Conservation (phyloP, 2,797 vertebrate genomes). For the Miichthys miiuy region DNA sequence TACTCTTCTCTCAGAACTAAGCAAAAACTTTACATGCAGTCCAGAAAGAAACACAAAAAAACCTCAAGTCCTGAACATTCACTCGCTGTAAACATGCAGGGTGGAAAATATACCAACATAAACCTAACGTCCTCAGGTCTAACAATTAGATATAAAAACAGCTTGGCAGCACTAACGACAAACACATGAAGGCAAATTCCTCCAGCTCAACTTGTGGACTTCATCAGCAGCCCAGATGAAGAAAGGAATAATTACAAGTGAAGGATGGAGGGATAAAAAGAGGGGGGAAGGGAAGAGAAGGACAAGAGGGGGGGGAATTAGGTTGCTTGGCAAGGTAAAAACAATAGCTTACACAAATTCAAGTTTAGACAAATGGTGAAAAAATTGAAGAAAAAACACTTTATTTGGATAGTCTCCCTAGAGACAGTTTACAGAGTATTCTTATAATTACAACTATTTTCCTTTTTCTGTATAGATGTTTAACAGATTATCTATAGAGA, state of each 20-base stretch:
- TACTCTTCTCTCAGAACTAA: conserved; percentile 25
- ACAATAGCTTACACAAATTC: neutral
- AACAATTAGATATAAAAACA: conserved; percentile 64
- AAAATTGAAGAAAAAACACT: neutral
- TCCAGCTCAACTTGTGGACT: conserved; percentile 40
- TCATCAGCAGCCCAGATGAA: conserved; percentile 37
- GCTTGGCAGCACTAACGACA: conserved; percentile 70
- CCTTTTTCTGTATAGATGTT: too few species aligned
- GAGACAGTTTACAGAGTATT: too few species aligned
- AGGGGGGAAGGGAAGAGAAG: conserved; percentile 1
- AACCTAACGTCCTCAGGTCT: conserved; percentile 51
- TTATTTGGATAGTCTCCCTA: too few species aligned
- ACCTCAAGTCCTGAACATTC: conserved; percentile 34
- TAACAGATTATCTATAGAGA: too few species aligned
- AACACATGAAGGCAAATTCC: conserved; percentile 73
- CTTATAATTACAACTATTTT: too few species aligned
- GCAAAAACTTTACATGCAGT: conserved; percentile 13
- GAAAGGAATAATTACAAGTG: conserved; percentile 45
- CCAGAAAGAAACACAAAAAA: conserved; percentile 29
- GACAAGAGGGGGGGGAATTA: neutral
- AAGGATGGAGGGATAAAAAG: conserved; percentile 2
- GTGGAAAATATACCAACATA: conserved; percentile 69
- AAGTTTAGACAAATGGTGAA: conserved; percentile 12
- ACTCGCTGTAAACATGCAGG: conserved; percentile 63
- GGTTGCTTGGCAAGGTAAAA: conserved; percentile 9